Evolutionary conservation across 2,113 vertebrate genomes (phyloP), one percentile per base, ranked within the genome.

Genomic region (Ammodytes dubius): DNA sequence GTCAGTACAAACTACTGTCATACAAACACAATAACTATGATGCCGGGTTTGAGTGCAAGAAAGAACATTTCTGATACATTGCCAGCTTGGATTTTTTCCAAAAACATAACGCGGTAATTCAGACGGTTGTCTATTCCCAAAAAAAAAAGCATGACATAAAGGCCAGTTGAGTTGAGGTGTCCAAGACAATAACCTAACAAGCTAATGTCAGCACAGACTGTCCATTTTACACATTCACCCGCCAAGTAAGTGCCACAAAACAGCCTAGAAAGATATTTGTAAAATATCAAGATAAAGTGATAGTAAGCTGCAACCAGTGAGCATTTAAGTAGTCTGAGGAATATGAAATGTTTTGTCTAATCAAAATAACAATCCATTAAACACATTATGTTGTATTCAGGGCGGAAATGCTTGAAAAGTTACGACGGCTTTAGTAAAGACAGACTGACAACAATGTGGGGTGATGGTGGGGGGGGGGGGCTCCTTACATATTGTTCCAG

Each of bases 401-500:
- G 27, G 56, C 7, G 49, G 12, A 66, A 60, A 67, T 49, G 8
- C 66, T 52, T 46, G 14, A 45, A 75, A 7, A 83, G 46, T 39
- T 65, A 59, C 13, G 50, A 46, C 11, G 14, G 19, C 47, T 54
- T 67, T 15, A 57, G n/a, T 19, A 45, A 43, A 59, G 46, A 46
- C 4, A 68, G 54, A 61, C 35, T 17, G 6, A 60, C 5, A 47
- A 57, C 17, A 15, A 70, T 27, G n/a, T n/a, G n/a, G n/a, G n/a
- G 61, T 59, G 65, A 46, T 6, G 17, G 8, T 57, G 42, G 9
- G 53, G 46, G 3, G 14, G 14, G 11, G 40, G 66, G 69, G 46
- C 49, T 65, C 49, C n/a, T 46, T 14, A 42, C n/a, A 65, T 80
- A 67, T 79, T 70, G 66, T 73, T 43, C 42, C 15, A 15, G 12